A percentile compares a stretch with the other conserved stretches of the same genome.
These are phyloP conservation scores for Sebastes steindachneri DNA, from an alignment of 2,797 vertebrate genomes.

Conservation along the genomic window DNA sequence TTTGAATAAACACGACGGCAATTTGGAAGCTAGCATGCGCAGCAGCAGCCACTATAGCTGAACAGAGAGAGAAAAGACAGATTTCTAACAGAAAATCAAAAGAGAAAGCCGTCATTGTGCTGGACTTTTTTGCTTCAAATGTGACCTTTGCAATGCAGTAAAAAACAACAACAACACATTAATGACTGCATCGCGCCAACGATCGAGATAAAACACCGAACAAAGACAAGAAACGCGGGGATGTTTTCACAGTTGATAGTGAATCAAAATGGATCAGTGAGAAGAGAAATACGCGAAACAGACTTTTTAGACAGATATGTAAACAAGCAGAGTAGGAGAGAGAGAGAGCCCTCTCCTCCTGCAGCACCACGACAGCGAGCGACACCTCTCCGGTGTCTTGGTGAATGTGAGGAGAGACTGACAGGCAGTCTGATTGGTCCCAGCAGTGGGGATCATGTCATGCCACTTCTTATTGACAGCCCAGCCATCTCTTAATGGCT, in stretches of 20 bases:
- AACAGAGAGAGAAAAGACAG: background rate
- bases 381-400: slow-evolving; percentile 43
- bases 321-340: slow-evolving; percentile 25
- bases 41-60: background rate
- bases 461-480: slow-evolving; percentile 81
- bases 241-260: slow-evolving; percentile 3
- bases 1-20: slow-evolving; percentile 27
- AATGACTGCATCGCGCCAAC: background rate
- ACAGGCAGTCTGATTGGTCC: slow-evolving; percentile 78
- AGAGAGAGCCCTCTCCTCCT: background rate
- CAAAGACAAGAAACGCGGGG: background rate
- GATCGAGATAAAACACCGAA: slow-evolving; percentile 7
- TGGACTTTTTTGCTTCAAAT: slow-evolving; percentile 12
- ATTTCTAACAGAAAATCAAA: slow-evolving; percentile 32
- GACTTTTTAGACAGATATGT: slow-evolving; percentile 21
- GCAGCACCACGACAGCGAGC: slow-evolving; percentile 6
- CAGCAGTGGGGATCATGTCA: slow-evolving; percentile 78
- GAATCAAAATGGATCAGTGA: slow-evolving; percentile 19
- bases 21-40: slow-evolving; percentile 13
- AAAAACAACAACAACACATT: background rate
- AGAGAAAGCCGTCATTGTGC: background rate
- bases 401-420: slow-evolving; percentile 69
- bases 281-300: background rate
- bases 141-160: slow-evolving; percentile 7
- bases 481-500: slow-evolving; percentile 71